A percentile compares a stretch with the other conserved stretches of the same genome.
Evolutionary conservation across 2,797 vertebrate species (phyloP).

Genomic region (Gallinago solitaria): DNA sequence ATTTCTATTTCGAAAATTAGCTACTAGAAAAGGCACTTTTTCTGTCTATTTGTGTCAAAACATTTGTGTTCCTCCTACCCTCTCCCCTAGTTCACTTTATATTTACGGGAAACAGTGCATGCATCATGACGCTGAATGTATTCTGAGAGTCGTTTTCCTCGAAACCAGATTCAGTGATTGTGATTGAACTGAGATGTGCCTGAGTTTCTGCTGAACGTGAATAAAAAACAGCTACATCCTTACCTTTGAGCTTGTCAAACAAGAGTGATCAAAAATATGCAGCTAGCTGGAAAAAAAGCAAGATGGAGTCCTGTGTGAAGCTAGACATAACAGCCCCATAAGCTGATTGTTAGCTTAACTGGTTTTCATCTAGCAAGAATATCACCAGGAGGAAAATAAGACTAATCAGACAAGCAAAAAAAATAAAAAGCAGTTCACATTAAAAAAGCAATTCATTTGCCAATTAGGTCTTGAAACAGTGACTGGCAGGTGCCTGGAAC

Average conservation of each 20-base stretch:
- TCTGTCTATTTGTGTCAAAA: constrained; percentile 12
- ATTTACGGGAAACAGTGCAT: not conserved
- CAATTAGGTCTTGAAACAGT: not conserved
- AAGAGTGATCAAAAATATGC: not conserved
- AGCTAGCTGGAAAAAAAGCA: not conserved
- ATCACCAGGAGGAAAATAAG: not conserved
- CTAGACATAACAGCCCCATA: not conserved
- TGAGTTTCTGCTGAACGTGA: not conserved
- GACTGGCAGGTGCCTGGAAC: not conserved
- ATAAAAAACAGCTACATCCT: not conserved
- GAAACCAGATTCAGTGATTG: not conserved
- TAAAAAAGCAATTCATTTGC: not conserved
- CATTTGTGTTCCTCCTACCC: not conserved
- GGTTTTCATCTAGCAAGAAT: not conserved
- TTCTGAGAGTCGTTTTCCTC: not conserved
- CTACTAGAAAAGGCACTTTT: not conserved
- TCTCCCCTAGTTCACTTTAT: not conserved
- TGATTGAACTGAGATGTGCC: not conserved
- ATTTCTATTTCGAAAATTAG: constrained; percentile 12
- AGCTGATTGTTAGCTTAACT: not conserved
- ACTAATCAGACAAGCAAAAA: not conserved
- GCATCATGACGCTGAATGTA: rapidly evolving
- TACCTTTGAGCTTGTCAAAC: not conserved
- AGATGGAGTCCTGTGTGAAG: not conserved
- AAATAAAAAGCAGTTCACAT: not conserved